Base-by-base conservation (phyloP, 2,113 vertebrate species). In the Noctilio leporinus region DNA sequence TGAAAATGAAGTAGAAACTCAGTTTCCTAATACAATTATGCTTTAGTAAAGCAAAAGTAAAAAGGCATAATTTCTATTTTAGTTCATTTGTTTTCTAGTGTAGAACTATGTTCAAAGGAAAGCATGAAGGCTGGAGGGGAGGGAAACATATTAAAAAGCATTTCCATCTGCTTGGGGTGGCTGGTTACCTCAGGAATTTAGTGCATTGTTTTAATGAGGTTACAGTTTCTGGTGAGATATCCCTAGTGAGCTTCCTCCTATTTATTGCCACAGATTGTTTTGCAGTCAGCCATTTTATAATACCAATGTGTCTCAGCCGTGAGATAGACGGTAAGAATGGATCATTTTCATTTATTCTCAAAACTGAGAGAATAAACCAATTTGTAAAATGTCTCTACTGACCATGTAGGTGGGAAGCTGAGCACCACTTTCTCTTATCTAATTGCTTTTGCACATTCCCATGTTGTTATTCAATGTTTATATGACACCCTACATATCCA, bases 1-100 rank as follows among this genome's bases (percentile, higher is more conserved):
- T 91, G 26, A 49, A 91, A 96, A 83, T 93, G 87, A 92, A 75
- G 64, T 65, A 55, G 15, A n/a, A 80, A 77, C 6, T 86, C 33
- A 45, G 10, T 80, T 77, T 96, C 73, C 40, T 77, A 67, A 80
- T 57, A 20, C n/a, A 76, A 65, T 55, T 75, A 40, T 28, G 57
- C 22, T 51, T 75, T 45, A 72, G 51, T 81, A 35, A 83, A 62
- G 24, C 57, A 73, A 69, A 86, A 67, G 15, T 62, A 55, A 62
- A 38, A 35, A 88, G 33, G 19, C 69, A 73, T 59, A 59, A 82
- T 82, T 75, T 49, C 33, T 35, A 53, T 55, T 90, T 93, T 33
- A 53, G 69, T 87, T 65, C 11, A 35, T 57, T 87, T 35, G 69
- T 72, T 77, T 89, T 86, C 49, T 83, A 24, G 64, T 40, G 9